Evolutionary conservation across 1,140 invertebrate species (phyloP).

Genomic region (Asobara japonica): DNA sequence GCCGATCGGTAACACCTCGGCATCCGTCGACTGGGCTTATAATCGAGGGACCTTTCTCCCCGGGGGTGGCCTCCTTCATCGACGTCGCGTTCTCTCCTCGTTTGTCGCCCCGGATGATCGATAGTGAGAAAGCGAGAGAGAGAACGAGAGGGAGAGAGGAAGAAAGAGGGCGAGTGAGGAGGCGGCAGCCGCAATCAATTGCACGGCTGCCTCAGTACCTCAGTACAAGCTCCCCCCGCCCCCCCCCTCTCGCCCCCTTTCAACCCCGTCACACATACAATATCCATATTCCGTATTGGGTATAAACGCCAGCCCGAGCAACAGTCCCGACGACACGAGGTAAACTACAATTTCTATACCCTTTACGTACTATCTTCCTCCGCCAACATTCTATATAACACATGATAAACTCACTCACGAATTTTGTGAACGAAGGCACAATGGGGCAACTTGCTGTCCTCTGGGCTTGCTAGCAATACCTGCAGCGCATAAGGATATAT

Average conservation of each 20-base stretch:
- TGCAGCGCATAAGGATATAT: too few relatives aligned
- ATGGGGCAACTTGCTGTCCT: background rate
- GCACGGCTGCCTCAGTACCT: slow-evolving; percentile 12
- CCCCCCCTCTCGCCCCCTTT: background rate
- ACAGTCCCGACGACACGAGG: slow-evolving; percentile 12
- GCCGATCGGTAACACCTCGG: background rate
- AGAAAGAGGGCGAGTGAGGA: slow-evolving; percentile 13
- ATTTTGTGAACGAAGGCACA: background rate
- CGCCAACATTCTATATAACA: background rate
- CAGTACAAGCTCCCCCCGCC: background rate
- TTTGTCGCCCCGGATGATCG: slow-evolving; percentile 38
- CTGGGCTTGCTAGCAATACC: background rate
- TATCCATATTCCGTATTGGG: background rate
- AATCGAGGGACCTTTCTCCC: background rate
- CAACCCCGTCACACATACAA: background rate
- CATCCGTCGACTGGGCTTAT: slow-evolving; percentile 18
- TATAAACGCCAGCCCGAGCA: background rate
- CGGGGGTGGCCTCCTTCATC: slow-evolving; percentile 12
- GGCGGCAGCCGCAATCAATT: slow-evolving; percentile 23
- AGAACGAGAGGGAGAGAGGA: background rate
- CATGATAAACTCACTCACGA: background rate
- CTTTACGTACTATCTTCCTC: background rate
- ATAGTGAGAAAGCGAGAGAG: slow-evolving; percentile 24
- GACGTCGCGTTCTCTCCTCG: slow-evolving; percentile 22
- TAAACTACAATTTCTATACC: background rate